phyloP scores from a whole-genome alignment of 2,797 vertebrate species.

The Sebastes baramenuke region DNA sequence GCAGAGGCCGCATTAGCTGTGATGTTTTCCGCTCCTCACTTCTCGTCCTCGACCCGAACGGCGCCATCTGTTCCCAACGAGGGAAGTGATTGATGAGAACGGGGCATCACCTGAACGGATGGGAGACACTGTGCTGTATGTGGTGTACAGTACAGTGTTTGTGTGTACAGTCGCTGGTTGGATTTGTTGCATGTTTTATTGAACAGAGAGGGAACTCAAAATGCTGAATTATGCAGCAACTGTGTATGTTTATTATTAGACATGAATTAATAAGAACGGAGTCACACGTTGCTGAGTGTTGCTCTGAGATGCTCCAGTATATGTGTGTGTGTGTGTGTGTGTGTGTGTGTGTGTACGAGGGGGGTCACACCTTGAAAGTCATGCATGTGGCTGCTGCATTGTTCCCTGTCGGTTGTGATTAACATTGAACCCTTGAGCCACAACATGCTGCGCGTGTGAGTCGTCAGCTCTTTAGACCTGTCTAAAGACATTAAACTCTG shows the following conservation, averaged over 20 bases:
- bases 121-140: not conserved
- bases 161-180: not conserved
- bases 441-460: not conserved
- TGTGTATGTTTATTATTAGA: constrained; percentile 20
- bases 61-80: constrained; percentile 32
- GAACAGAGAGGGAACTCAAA: not conserved
- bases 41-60: not conserved
- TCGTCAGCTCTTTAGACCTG: constrained; percentile 12
- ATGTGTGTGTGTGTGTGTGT: not conserved
- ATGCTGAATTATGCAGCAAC: constrained; percentile 21
- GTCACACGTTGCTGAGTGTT: not conserved
- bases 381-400: constrained; percentile 40
- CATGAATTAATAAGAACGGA: constrained; percentile 19
- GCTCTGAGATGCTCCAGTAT: not conserved
- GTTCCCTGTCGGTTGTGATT: constrained; percentile 46
- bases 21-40: constrained; percentile 7
- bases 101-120: constrained; percentile 1
- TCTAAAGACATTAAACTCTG: constrained; percentile 27
- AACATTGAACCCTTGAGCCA: constrained; percentile 23
- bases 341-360: no score
- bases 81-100: constrained; percentile 14
- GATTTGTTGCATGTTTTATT: constrained; percentile 20
- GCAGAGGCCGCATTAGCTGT: not conserved
- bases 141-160: not conserved
- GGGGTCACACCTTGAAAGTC: constrained; percentile 48